These are phyloP conservation scores for Buathra laborator DNA, from an alignment of 2,888 invertebrate genomes.

Conservation along the genomic window DNA sequence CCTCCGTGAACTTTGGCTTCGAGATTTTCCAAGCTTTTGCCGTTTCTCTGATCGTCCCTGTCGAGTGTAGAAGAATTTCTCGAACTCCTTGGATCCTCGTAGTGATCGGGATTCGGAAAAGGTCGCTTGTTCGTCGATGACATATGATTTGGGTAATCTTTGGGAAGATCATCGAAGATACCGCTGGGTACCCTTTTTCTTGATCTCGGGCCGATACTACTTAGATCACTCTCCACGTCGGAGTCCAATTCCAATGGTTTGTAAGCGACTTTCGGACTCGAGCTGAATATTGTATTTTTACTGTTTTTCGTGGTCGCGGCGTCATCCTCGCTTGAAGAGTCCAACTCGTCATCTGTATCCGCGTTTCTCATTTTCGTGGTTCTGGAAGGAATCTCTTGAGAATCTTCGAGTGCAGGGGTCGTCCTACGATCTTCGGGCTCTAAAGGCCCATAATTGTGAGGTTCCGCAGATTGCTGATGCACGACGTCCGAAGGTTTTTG, in stretches of 20 bases:
- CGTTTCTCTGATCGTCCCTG: constrained; percentile 59
- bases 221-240: constrained; percentile 81
- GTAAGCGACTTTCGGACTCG: constrained; percentile 77
- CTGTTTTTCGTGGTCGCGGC: constrained; percentile 23
- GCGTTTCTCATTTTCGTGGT: constrained; percentile 43
- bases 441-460: constrained; percentile 78
- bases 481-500: constrained; percentile 47
- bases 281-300: constrained; percentile 34
- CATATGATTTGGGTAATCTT: constrained; percentile 5
- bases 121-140: constrained; percentile 59
- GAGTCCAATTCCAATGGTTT: constrained; percentile 81
- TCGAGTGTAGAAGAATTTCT: constrained; percentile 32
- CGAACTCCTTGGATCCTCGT: constrained; percentile 73
- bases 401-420: constrained; percentile 7
- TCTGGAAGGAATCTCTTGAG: constrained; percentile 13
- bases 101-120: constrained; percentile 81
- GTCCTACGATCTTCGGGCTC: constrained; percentile 77
- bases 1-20: constrained; percentile 67
- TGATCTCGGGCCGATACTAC: constrained; percentile 74
- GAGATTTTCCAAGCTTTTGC: constrained; percentile 46
- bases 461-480: constrained; percentile 42
- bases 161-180: constrained; percentile 71
- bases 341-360: constrained; percentile 76
- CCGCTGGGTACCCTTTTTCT: constrained; percentile 74
- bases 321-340: constrained; percentile 79